A percentile compares a stretch with the other conserved stretches of the same genome.
Evolutionary conservation across 2,797 vertebrate genomes (phyloP).

Genomic region (Tokudaia tokunoshimensis): DNA sequence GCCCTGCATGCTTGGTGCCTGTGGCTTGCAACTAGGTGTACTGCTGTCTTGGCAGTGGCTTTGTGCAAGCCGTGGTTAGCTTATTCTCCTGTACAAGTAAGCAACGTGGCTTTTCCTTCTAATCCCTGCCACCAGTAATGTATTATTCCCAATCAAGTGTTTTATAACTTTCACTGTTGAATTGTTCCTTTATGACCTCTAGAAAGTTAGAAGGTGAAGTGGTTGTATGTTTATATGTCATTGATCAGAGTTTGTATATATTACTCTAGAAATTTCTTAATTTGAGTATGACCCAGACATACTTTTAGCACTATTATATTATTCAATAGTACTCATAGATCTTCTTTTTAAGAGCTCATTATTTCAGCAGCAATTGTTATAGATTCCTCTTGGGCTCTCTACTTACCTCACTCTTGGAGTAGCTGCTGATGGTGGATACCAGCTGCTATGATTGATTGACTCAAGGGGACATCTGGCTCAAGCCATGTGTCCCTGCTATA

Average conservation of each 20-base stretch:
- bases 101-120: background rate
- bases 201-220: background rate
- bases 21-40: background rate
- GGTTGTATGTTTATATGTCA: background rate
- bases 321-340: background rate
- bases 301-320: background rate
- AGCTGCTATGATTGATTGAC: background rate
- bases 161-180: background rate
- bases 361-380: slow-evolving; percentile 5
- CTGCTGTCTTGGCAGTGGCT: background rate
- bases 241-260: background rate
- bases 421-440: background rate
- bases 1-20: background rate
- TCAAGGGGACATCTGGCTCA: background rate
- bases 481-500: background rate
- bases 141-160: slow-evolving; percentile 2
- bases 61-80: background rate
- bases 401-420: background rate
- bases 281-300: background rate
- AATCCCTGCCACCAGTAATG: background rate
- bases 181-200: slow-evolving; percentile 34
- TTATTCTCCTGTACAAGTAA: slow-evolving; percentile 21
- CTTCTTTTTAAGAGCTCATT: background rate
- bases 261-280: background rate
- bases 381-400: background rate